phyloP scores from a whole-genome alignment of 1,140 invertebrate species.

The Neoseiulus cucumeris region DNA sequence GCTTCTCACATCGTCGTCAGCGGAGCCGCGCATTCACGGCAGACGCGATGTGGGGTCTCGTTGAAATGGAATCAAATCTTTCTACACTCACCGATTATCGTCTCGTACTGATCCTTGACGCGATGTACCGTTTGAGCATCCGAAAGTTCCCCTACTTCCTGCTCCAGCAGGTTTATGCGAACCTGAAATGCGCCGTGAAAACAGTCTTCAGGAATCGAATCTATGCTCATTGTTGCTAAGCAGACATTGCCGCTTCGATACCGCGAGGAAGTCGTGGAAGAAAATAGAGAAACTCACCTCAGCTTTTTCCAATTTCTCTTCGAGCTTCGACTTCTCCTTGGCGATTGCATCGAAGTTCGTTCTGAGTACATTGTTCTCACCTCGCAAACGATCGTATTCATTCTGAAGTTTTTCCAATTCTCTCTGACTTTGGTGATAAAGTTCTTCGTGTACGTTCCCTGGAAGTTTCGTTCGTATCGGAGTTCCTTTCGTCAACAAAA shows the following conservation, averaged over 20 bases:
- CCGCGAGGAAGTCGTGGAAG: too few relatives aligned
- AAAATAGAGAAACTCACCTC: not conserved
- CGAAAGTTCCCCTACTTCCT: not conserved
- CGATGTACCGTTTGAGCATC: constrained; percentile 4
- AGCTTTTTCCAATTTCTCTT: not conserved
- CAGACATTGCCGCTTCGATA: too few relatives aligned
- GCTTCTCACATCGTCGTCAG: too few relatives aligned
- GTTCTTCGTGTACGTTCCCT: not conserved
- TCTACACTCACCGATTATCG: not conserved
- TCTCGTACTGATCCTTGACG: not conserved
- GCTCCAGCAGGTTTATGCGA: not conserved
- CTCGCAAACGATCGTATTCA: not conserved
- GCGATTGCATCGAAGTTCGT: not conserved
- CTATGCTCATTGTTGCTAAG: too few relatives aligned
- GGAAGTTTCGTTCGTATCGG: not conserved
- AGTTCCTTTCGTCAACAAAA: too few relatives aligned
- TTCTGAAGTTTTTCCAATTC: not conserved
- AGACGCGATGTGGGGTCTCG: too few relatives aligned
- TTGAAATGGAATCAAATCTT: too few relatives aligned
- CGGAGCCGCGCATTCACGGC: too few relatives aligned
- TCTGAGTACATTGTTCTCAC: not conserved
- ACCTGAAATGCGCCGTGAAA: not conserved
- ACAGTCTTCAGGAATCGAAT: too few relatives aligned
- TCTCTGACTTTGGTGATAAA: not conserved
- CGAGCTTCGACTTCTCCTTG: not conserved